Percentiles rank a stretch among this genome's conserved stretches.
Conservation (phyloP, 2,888 invertebrate species). For the Hypsopygia costalis region DNA sequence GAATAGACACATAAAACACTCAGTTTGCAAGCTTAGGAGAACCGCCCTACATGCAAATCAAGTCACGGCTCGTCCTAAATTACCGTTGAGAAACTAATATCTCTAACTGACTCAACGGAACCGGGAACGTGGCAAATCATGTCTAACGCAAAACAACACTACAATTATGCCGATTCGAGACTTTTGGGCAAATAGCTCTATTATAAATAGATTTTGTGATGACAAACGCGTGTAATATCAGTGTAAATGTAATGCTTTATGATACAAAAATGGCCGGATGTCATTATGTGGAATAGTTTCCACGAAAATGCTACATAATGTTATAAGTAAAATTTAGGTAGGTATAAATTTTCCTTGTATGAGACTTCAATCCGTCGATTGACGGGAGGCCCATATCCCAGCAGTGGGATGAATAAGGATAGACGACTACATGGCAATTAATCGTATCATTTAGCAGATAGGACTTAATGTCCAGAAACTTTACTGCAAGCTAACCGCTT, state of each 20-base stretch:
- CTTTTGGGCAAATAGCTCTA: constrained; percentile 54
- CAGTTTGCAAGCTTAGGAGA: constrained; percentile 42
- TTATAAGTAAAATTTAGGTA: too few species aligned
- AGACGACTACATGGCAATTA: constrained; percentile 12
- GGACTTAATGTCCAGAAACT: too few species aligned
- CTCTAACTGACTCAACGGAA: constrained; percentile 45
- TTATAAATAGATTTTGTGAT: constrained; percentile 72
- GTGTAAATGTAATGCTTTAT: constrained; percentile 34
- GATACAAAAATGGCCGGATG: constrained; percentile 35
- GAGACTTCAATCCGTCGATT: too few species aligned
- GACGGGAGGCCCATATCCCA: too few species aligned
- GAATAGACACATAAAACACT: constrained; percentile 56
- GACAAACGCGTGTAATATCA: constrained; percentile 45
- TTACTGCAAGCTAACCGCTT: background rate
- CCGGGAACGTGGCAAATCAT: constrained; percentile 58
- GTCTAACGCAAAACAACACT: constrained; percentile 47
- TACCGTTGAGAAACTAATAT: constrained; percentile 49
- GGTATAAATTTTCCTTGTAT: too few species aligned
- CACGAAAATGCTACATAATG: constrained; percentile 21
- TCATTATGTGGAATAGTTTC: constrained; percentile 40
- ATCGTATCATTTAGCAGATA: too few species aligned
- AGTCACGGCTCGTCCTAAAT: constrained; percentile 72
- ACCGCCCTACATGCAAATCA: constrained; percentile 69
- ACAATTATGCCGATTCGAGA: constrained; percentile 58
- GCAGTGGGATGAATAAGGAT: too few species aligned